These are phyloP conservation scores for Corythaixoides concolor DNA, from an alignment of 2,113 vertebrate genomes.

Conservation along the genomic window DNA sequence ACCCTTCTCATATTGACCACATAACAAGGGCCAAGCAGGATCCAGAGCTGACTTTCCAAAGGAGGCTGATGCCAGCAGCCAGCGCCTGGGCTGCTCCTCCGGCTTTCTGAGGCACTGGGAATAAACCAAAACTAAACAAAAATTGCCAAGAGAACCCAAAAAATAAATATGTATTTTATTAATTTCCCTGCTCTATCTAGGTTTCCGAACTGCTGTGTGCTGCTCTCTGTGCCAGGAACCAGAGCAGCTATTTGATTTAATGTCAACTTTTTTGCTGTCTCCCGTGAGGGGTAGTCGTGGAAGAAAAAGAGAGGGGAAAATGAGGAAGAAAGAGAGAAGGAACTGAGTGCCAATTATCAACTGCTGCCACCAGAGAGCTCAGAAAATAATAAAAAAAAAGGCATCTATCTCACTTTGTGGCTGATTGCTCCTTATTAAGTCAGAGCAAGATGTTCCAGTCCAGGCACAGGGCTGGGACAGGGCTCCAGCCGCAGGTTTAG, in stretches of 20 bases:
- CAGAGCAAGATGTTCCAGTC: not conserved
- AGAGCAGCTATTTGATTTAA: slow-evolving; percentile 54
- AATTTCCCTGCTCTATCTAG: slow-evolving; percentile 29
- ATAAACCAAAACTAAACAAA: slow-evolving; percentile 37
- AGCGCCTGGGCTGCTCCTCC: not conserved
- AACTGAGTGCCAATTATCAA: slow-evolving; percentile 23
- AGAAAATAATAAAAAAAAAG: not conserved
- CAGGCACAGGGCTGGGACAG: not conserved
- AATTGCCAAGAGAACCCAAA: not conserved
- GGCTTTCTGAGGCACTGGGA: not conserved
- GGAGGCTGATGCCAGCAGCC: not conserved
- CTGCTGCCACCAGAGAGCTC: slow-evolving; percentile 42
- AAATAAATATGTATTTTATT: slow-evolving; percentile 58
- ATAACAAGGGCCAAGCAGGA: not conserved
- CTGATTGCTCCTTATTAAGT: slow-evolving; percentile 32
- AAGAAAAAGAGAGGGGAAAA: slow-evolving; percentile 20
- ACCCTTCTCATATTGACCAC: not conserved
- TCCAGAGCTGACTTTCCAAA: not conserved
- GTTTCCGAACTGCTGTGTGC: slow-evolving; percentile 14
- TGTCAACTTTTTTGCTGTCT: slow-evolving; percentile 33
- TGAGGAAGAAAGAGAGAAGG: not conserved
- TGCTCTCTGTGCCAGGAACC: slow-evolving; percentile 10
- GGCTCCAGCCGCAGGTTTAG: not conserved
- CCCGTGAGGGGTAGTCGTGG: not conserved
- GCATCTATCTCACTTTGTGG: not conserved